These are phyloP conservation scores for Ectemnius cavifrons DNA, from an alignment of 2,888 invertebrate genomes.

Conservation along the genomic window DNA sequence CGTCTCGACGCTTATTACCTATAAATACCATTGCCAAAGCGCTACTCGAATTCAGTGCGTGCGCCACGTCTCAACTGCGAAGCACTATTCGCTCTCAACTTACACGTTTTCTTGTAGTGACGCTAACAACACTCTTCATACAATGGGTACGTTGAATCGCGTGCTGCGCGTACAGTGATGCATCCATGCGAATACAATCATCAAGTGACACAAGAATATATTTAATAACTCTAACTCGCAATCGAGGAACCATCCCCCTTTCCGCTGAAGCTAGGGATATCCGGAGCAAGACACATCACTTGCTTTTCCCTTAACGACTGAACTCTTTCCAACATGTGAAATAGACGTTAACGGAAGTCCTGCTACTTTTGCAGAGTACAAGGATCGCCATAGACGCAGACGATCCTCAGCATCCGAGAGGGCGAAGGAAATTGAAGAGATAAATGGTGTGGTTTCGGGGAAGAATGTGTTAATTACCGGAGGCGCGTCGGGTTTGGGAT, in stretches of 20 bases:
- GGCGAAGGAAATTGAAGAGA: constrained; percentile 69
- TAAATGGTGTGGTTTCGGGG: constrained; percentile 67
- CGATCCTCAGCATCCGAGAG: constrained; percentile 69
- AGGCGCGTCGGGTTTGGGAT: constrained; percentile 70
- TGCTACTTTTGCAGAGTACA: constrained; percentile 28
- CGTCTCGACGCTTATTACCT: constrained; percentile 41
- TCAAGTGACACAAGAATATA: too few relatives aligned
- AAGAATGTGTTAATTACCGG: constrained; percentile 73
- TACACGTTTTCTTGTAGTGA: neutral
- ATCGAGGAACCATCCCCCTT: too few relatives aligned
- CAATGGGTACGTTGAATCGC: neutral
- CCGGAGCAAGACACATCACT: too few relatives aligned
- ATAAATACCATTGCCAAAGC: constrained; percentile 63
- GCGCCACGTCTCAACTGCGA: neutral
- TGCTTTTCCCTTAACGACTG: too few relatives aligned
- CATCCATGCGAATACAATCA: too few relatives aligned
- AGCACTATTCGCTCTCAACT: neutral
- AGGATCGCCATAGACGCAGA: constrained; percentile 37
- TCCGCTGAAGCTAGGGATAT: too few relatives aligned
- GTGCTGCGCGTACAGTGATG: too few relatives aligned
- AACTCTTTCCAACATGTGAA: too few relatives aligned
- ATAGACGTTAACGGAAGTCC: neutral
- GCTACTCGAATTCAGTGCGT: constrained; percentile 55
- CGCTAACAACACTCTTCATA: neutral
- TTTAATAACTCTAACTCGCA: too few relatives aligned